Evolutionary conservation across 92 coral and sea anemone species (phyloP).

Genomic region (Umimayanthus kanabou): DNA sequence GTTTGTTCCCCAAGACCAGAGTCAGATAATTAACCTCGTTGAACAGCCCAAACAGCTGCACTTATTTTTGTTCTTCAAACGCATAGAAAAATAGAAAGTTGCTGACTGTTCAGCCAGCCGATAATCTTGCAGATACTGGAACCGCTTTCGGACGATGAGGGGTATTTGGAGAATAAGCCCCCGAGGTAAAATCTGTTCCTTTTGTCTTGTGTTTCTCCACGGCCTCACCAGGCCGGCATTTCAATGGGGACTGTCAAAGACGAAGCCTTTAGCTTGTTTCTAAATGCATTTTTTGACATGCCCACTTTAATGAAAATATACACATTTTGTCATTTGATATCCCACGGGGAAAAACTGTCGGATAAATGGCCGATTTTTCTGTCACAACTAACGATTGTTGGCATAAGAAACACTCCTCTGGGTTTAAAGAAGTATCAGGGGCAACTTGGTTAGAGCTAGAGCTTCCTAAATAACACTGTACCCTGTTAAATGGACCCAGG

Average conservation of each 20-base stretch:
- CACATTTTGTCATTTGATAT: slow-evolving; percentile 11
- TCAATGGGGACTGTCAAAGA: slow-evolving; percentile 3
- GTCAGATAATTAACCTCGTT: not conserved
- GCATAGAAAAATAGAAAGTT: not conserved
- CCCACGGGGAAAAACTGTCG: not conserved
- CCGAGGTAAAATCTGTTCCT: not conserved
- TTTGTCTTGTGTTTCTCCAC: not conserved
- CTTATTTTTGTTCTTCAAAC: not conserved
- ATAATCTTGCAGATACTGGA: not conserved
- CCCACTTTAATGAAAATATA: slow-evolving; percentile 9
- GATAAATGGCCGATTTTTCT: not conserved
- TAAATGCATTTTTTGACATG: slow-evolving; percentile 21
- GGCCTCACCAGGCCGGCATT: not conserved
- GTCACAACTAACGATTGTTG: too few relatives aligned
- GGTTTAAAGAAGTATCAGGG: not conserved
- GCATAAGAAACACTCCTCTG: not conserved
- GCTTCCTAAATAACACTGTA: not conserved
- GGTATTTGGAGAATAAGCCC: not conserved
- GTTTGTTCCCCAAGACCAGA: not conserved
- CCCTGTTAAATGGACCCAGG: slow-evolving; percentile 1
- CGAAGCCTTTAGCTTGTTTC: not conserved
- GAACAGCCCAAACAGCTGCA: not conserved
- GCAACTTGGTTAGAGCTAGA: not conserved
- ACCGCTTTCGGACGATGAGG: not conserved
- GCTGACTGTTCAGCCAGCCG: not conserved